Evolutionary conservation across 23 tunicate species (phyloP).

Genomic region (Trididemnum clinides): DNA sequence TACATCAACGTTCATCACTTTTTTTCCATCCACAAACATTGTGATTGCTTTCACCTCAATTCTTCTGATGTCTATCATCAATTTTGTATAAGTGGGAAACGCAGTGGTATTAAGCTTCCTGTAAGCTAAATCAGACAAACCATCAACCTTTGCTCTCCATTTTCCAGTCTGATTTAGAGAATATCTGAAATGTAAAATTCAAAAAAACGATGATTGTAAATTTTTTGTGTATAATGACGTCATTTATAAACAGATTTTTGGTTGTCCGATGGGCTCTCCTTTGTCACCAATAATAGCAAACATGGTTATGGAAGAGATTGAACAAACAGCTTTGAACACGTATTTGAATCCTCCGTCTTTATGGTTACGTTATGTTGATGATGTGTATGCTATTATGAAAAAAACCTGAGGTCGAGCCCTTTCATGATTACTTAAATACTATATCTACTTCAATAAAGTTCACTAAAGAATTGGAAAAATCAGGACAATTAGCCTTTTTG

Average conservation of each 20-base stretch:
- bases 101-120: conserved; percentile 11
- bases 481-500: no score
- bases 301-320: no score
- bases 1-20: conserved; percentile 63
- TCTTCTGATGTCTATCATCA: conserved; percentile 68
- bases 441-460: no score
- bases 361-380: no score
- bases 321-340: no score
- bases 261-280: neutral
- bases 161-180: conserved; percentile 51
- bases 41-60: conserved; percentile 68
- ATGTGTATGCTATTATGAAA: no score
- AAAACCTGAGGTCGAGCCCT: no score
- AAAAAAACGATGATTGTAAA: neutral
- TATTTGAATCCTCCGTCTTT: no score
- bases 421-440: no score
- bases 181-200: conserved; percentile 21
- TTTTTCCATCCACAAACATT: conserved; percentile 63
- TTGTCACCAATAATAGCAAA: no score
- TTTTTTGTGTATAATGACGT: neutral
- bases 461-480: no score
- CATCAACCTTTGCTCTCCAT: conserved; percentile 67
- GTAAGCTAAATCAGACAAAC: conserved; percentile 66
- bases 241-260: neutral
- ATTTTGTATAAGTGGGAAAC: conserved; percentile 56